These are phyloP conservation scores for Coenonympha glycerion DNA, from an alignment of 2,888 invertebrate species.

Conservation along the genomic window DNA sequence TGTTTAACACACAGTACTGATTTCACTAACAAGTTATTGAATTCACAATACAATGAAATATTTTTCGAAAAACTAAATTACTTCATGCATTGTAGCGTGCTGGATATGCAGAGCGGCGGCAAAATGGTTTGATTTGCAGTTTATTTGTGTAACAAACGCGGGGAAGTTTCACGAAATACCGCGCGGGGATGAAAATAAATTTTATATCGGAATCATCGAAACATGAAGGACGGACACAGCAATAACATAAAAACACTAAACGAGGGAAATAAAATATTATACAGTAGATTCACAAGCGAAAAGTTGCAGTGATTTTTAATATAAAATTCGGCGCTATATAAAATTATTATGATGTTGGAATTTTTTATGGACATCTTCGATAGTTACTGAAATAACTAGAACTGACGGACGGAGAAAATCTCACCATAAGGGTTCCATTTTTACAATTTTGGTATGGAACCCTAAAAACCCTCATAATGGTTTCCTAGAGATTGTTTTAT, in stretches of 20 bases:
- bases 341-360: no score
- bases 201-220: not conserved
- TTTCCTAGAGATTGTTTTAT: no score
- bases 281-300: no score
- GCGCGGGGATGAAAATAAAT: constrained; percentile 3
- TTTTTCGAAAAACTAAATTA: not conserved
- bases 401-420: no score
- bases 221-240: not conserved
- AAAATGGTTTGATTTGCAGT: not conserved
- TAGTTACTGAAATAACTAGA: no score
- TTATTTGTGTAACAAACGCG: not conserved
- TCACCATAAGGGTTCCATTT: no score
- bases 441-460: no score
- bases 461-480: no score
- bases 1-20: not conserved
- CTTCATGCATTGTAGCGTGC: not conserved
- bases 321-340: no score
- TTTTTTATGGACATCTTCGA: no score
- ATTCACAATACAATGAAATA: not conserved
- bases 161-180: not conserved
- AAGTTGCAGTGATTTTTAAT: no score
- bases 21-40: not conserved
- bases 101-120: not conserved
- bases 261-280: not conserved
- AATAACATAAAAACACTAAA: not conserved